Conservation (phyloP, 2,888 invertebrate species). For the Leucophenga maculata region DNA sequence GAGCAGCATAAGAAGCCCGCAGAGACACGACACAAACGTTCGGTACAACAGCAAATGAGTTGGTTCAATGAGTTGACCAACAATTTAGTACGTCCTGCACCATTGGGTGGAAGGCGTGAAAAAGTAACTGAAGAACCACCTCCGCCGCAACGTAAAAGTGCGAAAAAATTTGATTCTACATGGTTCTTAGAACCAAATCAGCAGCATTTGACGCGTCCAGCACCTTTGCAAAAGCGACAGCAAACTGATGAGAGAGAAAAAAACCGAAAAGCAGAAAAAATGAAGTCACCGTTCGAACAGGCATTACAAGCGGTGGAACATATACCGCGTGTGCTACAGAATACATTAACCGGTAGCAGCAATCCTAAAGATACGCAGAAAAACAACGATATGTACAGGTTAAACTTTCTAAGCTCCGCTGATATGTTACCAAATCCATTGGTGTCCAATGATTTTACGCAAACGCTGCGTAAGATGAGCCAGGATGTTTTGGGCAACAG, state of each 20-base stretch:
- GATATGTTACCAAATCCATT: conserved; percentile 42
- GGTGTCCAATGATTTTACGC: conserved; percentile 31
- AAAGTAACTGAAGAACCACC: conserved; percentile 28
- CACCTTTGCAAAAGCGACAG: conserved; percentile 42
- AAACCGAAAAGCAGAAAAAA: conserved; percentile 19
- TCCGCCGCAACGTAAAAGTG: conserved; percentile 30
- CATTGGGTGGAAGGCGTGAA: conserved; percentile 46
- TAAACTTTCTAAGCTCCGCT: conserved; percentile 50
- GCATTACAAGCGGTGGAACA: conserved; percentile 55
- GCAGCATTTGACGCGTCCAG: conserved; percentile 49
- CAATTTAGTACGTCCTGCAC: conserved; percentile 65
- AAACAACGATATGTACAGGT: conserved; percentile 50
- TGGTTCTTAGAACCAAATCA: conserved; percentile 51
- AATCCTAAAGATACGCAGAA: conserved; percentile 48
- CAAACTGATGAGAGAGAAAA: conserved; percentile 35
- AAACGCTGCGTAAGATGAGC: neutral
- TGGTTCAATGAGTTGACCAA: conserved; percentile 67
- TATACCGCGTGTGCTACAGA: conserved; percentile 53
- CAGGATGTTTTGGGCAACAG: neutral
- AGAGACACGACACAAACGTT: conserved; percentile 53
- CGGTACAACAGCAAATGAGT: conserved; percentile 59
- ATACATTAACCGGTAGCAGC: conserved; percentile 41
- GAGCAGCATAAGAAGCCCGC: conserved; percentile 30
- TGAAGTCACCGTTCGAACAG: conserved; percentile 33
- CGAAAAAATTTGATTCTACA: conserved; percentile 30